phyloP scores from a whole-genome alignment of 2,113 vertebrate genomes.

The Pycnonotus jocosus region DNA sequence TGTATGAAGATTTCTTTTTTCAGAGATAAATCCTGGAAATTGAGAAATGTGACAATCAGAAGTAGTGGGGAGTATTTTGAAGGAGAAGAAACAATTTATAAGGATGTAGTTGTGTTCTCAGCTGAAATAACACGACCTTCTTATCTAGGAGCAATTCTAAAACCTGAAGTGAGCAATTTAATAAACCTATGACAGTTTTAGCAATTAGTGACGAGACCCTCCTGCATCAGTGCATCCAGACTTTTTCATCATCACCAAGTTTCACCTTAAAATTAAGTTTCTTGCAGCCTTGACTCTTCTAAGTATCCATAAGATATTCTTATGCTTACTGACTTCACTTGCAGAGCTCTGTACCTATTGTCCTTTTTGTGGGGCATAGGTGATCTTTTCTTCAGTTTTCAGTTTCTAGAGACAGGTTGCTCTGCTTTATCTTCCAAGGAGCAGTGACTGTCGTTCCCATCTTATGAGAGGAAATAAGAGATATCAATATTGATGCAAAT shows the following conservation, averaged over 20 bases:
- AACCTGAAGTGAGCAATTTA: not conserved
- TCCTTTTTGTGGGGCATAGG: not conserved
- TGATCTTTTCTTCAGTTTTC: not conserved
- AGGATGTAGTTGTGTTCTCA: not conserved
- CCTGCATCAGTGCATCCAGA: not conserved
- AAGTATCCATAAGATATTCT: not conserved
- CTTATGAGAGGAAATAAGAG: not conserved
- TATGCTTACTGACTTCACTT: not conserved
- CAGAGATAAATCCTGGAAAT: not conserved
- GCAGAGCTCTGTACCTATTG: not conserved
- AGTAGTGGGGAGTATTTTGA: not conserved
- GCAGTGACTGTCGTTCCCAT: not conserved
- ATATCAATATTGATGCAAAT: not conserved
- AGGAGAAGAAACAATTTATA: not conserved
- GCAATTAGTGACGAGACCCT: not conserved
- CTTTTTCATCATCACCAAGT: not conserved
- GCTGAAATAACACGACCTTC: not conserved
- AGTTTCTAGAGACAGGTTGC: not conserved
- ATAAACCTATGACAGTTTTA: not conserved
- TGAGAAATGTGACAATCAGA: accelerated
- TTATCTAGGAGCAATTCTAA: not conserved
- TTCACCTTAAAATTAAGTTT: not conserved
- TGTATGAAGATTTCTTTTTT: not conserved
- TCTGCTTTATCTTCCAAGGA: not conserved
- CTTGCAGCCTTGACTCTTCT: not conserved